Conservation (phyloP, 1,140 invertebrate species). For the Myzus persicae region DNA sequence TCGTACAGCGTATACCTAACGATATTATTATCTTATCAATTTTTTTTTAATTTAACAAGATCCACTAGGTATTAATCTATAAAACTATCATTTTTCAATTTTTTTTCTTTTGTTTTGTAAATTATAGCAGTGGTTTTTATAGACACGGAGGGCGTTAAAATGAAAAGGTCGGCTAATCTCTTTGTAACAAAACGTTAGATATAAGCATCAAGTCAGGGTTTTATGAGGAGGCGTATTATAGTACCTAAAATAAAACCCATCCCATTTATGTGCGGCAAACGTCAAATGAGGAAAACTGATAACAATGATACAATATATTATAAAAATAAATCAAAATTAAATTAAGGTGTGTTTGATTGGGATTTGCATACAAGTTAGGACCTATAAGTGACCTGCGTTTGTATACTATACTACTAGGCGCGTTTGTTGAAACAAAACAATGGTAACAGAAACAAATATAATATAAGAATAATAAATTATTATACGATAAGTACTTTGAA, state of each 20-base stretch:
- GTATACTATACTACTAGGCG: too few species aligned
- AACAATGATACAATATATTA: background rate
- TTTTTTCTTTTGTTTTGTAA: background rate
- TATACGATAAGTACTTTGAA: too few species aligned
- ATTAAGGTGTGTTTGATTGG: background rate
- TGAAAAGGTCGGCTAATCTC: constrained; percentile 23
- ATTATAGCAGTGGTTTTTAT: constrained; percentile 26
- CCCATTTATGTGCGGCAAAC: background rate
- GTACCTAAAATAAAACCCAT: background rate
- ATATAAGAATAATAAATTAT: too few species aligned
- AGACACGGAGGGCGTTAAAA: constrained; percentile 25
- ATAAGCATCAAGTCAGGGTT: background rate
- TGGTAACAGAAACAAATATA: too few species aligned
- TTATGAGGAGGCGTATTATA: constrained; percentile 35
- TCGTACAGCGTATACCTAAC: background rate
- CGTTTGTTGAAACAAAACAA: too few species aligned
- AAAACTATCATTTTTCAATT: background rate
- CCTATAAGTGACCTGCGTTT: background rate
- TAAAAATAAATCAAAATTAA: background rate
- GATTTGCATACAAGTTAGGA: background rate
- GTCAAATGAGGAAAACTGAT: background rate
- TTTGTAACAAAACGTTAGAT: background rate
- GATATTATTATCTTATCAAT: background rate
- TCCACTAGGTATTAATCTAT: constrained; percentile 29
- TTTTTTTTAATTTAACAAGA: background rate